A percentile compares a stretch with the other conserved stretches of the same genome.
phyloP scores from a whole-genome alignment of 2,113 vertebrate species.

The Pogona vitticeps region DNA sequence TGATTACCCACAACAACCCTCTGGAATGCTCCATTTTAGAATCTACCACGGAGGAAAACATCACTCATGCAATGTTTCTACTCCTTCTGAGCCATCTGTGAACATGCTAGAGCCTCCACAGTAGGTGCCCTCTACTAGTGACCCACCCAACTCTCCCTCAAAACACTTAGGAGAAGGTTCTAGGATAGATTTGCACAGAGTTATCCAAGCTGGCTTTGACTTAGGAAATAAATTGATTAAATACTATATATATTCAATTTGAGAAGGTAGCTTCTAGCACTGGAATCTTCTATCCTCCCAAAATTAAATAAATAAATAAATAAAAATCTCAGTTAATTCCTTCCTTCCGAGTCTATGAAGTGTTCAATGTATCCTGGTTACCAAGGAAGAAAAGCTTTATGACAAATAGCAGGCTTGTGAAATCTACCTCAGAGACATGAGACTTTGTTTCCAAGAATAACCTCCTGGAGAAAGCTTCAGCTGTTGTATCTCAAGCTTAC shows the following conservation, averaged over 20 bases:
- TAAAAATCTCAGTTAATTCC: neutral
- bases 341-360: neutral
- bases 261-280: neutral
- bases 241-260: neutral
- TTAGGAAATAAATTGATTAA: neutral
- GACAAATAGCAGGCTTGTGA: conserved; percentile 18
- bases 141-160: neutral
- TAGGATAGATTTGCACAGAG: neutral
- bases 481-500: conserved; percentile 33
- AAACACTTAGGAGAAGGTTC: neutral
- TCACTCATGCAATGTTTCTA: neutral
- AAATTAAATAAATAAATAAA: conserved; percentile 6
- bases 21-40: neutral
- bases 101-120: neutral
- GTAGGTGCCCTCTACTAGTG: neutral
- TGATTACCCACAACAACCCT: too few species aligned
- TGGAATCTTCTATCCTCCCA: too few species aligned
- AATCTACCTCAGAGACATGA: conserved; percentile 29
- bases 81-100: neutral
- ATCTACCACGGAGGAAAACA: neutral
- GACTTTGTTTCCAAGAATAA: conserved; percentile 43
- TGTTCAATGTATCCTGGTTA: neutral
- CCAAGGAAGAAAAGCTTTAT: neutral
- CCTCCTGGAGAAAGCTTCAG: conserved; percentile 21
- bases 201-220: neutral